Percentiles rank a stretch among this genome's conserved stretches.
These are phyloP conservation scores for Neotoxoptera formosana DNA, from an alignment of 1,140 invertebrate genomes.

Conservation along the genomic window DNA sequence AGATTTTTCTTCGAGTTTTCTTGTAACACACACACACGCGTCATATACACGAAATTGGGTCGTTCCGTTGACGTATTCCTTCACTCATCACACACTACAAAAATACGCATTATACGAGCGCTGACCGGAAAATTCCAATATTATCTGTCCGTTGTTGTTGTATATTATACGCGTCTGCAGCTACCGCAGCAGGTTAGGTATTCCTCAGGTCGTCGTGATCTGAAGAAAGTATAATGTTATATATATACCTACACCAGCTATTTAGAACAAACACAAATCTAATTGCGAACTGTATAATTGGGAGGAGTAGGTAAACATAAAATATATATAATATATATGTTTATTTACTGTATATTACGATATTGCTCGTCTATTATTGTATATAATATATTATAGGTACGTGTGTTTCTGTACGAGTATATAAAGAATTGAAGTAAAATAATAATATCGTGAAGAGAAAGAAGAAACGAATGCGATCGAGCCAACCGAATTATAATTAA, in stretches of 20 bases:
- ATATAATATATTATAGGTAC: not conserved
- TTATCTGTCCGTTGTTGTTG: conserved; percentile 25
- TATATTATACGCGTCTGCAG: not conserved
- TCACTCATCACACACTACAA: conserved; percentile 33
- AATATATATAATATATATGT: not conserved
- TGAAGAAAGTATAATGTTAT: conserved; percentile 17
- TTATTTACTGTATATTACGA: not conserved
- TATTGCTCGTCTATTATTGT: not conserved
- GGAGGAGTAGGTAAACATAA: not conserved
- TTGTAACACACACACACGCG: not conserved
- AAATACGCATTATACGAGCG: conserved; percentile 43
- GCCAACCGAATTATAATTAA: not conserved
- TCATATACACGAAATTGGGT: conserved; percentile 26
- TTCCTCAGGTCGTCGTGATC: not conserved
- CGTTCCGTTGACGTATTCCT: conserved; percentile 45
- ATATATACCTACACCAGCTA: not conserved
- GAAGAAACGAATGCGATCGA: not conserved
- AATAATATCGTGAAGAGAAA: not conserved
- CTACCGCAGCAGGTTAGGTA: not conserved
- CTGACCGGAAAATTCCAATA: conserved; percentile 58
- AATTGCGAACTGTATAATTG: conserved; percentile 48
- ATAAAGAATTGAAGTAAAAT: not conserved
- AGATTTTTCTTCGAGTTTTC: conserved; percentile 47
- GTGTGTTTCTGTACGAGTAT: not conserved
- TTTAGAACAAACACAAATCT: conserved; percentile 51